Evolutionary conservation across 1,140 invertebrate genomes (phyloP).

Genomic region (Acyrthosiphon pisum): DNA sequence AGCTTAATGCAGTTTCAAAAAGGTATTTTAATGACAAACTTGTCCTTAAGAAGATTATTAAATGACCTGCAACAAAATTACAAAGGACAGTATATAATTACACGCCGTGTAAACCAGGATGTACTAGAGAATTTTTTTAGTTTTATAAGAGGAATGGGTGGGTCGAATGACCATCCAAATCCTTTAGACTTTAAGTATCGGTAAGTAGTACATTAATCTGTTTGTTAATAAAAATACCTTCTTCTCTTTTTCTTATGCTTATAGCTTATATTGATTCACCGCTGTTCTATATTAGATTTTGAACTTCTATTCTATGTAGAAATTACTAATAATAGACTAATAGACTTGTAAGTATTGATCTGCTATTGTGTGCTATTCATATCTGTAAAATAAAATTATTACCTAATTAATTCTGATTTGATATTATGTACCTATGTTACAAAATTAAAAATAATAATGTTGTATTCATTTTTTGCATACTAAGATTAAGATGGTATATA

Average conservation of each 20-base stretch:
- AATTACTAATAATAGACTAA: no score
- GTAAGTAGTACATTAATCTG: not conserved
- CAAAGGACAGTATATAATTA: not conserved
- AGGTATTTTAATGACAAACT: not conserved
- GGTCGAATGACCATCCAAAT: conserved; percentile 20
- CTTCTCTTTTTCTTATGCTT: not conserved
- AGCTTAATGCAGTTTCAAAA: not conserved
- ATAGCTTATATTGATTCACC: not conserved
- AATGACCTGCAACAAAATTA: not conserved
- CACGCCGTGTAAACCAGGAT: not conserved
- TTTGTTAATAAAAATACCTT: not conserved
- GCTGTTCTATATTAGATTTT: not conserved
- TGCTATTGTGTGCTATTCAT: no score
- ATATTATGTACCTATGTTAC: no score
- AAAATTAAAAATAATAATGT: no score
- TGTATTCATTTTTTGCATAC: not conserved
- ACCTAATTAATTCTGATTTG: no score
- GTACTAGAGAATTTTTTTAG: conserved; percentile 35
- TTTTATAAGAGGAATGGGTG: conserved; percentile 17
- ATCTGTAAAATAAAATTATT: no score
- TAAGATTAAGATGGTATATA: not conserved
- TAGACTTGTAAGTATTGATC: no score
- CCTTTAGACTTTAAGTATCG: conserved; percentile 18
- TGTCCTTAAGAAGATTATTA: not conserved
- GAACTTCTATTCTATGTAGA: not conserved